Percentiles rank a stretch among this genome's conserved stretches.
These are phyloP conservation scores for Eumaeus atala DNA, from an alignment of 1,140 invertebrate species.

Conservation along the genomic window DNA sequence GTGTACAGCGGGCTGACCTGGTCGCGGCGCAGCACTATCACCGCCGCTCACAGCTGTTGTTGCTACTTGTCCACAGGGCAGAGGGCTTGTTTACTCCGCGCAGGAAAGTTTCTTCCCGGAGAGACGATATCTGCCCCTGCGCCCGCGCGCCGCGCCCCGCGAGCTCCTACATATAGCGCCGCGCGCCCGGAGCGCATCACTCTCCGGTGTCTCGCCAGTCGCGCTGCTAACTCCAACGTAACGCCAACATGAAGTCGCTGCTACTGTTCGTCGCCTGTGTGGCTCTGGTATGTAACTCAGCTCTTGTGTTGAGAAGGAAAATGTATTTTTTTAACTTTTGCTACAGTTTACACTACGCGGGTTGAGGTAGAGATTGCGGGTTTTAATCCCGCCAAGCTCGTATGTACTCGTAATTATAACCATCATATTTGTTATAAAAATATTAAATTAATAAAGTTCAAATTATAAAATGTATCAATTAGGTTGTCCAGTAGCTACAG, in stretches of 20 bases:
- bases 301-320: too few relatives aligned
- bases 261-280: slow-evolving; percentile 45
- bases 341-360: too few relatives aligned
- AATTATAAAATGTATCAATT: too few relatives aligned
- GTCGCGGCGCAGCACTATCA: too few relatives aligned
- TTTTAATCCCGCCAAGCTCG: too few relatives aligned
- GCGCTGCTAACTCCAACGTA: background rate
- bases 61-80: slow-evolving; percentile 25
- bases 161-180: slow-evolving; percentile 23
- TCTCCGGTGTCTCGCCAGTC: slow-evolving; percentile 1
- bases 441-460: too few relatives aligned
- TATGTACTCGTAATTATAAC: too few relatives aligned
- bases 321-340: too few relatives aligned
- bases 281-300: slow-evolving; percentile 44
- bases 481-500: too few relatives aligned
- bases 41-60: slow-evolving; percentile 14
- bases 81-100: slow-evolving; percentile 31
- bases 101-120: slow-evolving; percentile 24
- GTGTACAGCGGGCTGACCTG: too few relatives aligned
- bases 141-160: slow-evolving; percentile 6
- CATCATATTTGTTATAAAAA: too few relatives aligned
- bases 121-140: slow-evolving; percentile 15
- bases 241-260: slow-evolving; percentile 39
- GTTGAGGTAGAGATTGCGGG: too few relatives aligned
- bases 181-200: slow-evolving; percentile 15